Percentiles rank a stretch among this genome's conserved stretches.
phyloP scores from a whole-genome alignment of 2,888 invertebrate genomes.

The Eubasilissa splendida region DNA sequence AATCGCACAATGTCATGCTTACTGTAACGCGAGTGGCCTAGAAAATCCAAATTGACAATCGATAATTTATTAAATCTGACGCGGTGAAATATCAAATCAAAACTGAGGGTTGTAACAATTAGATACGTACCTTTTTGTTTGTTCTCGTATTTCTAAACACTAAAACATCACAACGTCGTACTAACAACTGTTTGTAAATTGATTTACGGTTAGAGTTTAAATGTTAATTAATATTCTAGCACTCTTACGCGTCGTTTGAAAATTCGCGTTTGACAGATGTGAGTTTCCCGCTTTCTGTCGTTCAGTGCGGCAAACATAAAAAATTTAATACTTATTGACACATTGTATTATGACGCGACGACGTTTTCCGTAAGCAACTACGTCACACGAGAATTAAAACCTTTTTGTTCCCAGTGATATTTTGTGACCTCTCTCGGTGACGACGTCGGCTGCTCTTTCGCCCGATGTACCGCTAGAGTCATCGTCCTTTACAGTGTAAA shows the following conservation, averaged over 20 bases:
- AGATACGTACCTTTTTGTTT: neutral
- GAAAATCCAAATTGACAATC: conserved; percentile 15
- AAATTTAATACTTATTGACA: neutral
- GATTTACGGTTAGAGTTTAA: too few relatives aligned
- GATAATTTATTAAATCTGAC: conserved; percentile 19
- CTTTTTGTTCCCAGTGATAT: conserved; percentile 10
- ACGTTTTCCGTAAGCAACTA: neutral
- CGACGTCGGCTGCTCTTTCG: neutral
- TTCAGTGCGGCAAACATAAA: neutral
- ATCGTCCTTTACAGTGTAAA: conserved; percentile 27
- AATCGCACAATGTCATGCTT: neutral
- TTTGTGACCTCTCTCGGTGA: conserved; percentile 9
- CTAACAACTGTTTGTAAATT: too few relatives aligned
- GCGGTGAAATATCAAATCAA: conserved; percentile 26
- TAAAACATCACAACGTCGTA: too few relatives aligned
- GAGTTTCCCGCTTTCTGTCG: conserved; percentile 1
- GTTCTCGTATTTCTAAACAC: neutral
- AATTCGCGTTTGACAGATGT: neutral
- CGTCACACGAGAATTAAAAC: conserved; percentile 13
- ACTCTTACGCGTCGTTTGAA: too few relatives aligned
- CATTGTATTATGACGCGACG: neutral
- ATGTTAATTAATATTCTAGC: too few relatives aligned
- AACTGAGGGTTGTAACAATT: conserved; percentile 17
- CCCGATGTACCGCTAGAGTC: conserved; percentile 32
- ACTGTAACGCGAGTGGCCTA: conserved; percentile 13